phyloP scores from a whole-genome alignment of 2,797 vertebrate genomes.

The Sciurus carolinensis region DNA sequence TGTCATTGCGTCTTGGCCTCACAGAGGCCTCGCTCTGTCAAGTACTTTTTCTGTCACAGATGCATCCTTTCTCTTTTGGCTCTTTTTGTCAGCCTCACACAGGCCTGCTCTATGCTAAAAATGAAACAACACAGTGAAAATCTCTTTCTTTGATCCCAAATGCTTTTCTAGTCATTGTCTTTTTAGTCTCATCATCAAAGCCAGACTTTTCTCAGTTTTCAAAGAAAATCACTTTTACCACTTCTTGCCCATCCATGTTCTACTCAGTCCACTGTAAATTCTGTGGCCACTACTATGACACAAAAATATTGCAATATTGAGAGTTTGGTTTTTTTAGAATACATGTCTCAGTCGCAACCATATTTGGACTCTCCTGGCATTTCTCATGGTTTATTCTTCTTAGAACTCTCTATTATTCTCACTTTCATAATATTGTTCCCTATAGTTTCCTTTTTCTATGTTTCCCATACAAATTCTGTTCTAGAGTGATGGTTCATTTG shows the following conservation, averaged over 20 bases:
- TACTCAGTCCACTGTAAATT: not conserved
- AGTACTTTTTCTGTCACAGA: not conserved
- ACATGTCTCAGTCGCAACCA: not conserved
- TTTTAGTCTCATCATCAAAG: constrained; percentile 40
- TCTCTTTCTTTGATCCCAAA: not conserved
- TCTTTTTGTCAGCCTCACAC: not conserved
- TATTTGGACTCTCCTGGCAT: not conserved
- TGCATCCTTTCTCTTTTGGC: not conserved
- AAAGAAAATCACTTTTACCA: not conserved
- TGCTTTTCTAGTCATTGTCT: constrained; percentile 18
- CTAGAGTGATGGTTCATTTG: not conserved
- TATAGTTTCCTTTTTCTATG: not conserved
- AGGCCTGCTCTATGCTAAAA: not conserved
- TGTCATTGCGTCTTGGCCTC: not conserved
- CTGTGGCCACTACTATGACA: not conserved
- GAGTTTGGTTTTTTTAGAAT: not conserved
- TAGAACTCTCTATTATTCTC: not conserved
- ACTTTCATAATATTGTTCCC: not conserved
- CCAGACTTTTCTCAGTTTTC: not conserved
- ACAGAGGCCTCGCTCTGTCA: not conserved
- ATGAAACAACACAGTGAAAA: constrained; percentile 34
- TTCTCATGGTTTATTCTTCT: not conserved
- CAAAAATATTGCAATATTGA: not conserved
- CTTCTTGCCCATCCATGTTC: not conserved
- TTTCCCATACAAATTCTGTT: not conserved